Percentiles rank a stretch among this genome's conserved stretches.
Evolutionary conservation across 1,140 invertebrate species (phyloP).

Genomic region (Drosophila biarmipes): DNA sequence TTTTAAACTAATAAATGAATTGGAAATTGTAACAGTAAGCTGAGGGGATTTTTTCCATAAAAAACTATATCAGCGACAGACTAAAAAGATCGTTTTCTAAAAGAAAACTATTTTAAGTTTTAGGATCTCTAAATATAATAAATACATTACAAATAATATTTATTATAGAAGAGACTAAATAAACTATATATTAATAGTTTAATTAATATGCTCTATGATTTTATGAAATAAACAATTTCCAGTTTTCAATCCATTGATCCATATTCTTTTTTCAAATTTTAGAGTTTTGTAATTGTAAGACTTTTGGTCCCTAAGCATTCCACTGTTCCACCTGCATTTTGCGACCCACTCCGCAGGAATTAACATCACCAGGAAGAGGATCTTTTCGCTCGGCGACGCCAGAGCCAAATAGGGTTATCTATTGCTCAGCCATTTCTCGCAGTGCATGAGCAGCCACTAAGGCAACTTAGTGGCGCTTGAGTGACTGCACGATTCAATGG

Average conservation of each 20-base stretch:
- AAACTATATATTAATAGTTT: no score
- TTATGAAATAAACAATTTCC: no score
- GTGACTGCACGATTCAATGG: conserved; percentile 77
- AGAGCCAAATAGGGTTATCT: conserved; percentile 38
- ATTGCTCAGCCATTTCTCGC: conserved; percentile 53
- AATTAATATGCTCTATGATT: no score
- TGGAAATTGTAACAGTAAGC: not conserved
- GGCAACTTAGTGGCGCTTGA: conserved; percentile 76
- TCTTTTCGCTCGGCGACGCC: conserved; percentile 11
- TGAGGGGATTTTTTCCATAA: no score
- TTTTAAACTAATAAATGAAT: conserved; percentile 5
- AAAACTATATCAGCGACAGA: no score
- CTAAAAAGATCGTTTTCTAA: no score
- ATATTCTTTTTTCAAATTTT: no score
- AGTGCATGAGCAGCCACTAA: conserved; percentile 66
- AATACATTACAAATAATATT: no score
- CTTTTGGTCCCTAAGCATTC: not conserved
- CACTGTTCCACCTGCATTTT: conserved; percentile 14
- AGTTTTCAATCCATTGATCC: no score
- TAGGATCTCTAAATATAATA: not conserved
- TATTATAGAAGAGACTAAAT: no score
- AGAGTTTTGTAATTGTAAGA: not conserved
- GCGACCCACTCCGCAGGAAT: conserved; percentile 1
- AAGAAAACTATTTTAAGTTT: no score
- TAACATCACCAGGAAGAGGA: conserved; percentile 15